Evolutionary conservation across 2,888 invertebrate genomes (phyloP).

Genomic region (Lasioglossum vierecki): DNA sequence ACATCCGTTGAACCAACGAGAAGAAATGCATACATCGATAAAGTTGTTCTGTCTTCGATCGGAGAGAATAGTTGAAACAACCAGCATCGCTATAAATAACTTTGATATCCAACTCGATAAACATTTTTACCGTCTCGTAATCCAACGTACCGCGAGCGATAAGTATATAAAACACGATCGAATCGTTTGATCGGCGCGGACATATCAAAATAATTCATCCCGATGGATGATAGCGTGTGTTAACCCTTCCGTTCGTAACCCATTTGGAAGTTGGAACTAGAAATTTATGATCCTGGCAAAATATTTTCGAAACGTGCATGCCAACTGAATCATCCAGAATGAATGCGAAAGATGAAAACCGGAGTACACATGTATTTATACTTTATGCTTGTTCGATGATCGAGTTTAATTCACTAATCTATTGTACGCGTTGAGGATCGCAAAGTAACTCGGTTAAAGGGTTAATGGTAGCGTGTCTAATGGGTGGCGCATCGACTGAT

Average conservation of each 20-base stretch:
- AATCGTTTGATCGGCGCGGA: neutral
- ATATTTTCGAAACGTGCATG: neutral
- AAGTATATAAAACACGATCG: neutral
- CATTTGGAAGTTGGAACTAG: neutral
- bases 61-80: neutral
- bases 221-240: neutral
- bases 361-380: neutral
- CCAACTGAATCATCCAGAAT: neutral
- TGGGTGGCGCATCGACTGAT: slow-evolving; percentile 11
- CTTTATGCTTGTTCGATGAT: neutral
- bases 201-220: slow-evolving; percentile 2
- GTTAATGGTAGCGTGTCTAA: neutral
- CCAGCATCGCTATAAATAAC: neutral
- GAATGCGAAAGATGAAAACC: neutral
- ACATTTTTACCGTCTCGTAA: neutral
- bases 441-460: neutral
- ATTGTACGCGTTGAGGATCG: neutral
- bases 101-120: neutral
- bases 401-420: neutral
- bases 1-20: neutral
- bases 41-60: neutral
- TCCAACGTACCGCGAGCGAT: neutral
- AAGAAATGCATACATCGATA: neutral
- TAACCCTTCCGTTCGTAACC: neutral
- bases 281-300: neutral